phyloP scores from a whole-genome alignment of 2,888 invertebrate species.

The Tetragonula carbonaria region DNA sequence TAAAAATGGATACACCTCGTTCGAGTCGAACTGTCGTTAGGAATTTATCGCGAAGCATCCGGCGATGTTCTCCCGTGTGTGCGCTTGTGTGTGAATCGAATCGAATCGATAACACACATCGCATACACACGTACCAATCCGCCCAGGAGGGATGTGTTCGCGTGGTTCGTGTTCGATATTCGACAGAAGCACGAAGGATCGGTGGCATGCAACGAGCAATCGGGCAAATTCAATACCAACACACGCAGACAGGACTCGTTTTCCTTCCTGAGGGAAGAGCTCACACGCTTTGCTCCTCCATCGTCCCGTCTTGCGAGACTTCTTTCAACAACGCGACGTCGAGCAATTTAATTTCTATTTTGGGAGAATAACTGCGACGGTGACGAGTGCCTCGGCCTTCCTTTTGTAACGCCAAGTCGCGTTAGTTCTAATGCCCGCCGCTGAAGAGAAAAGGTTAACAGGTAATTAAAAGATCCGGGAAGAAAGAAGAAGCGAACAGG shows the following conservation, averaged over 20 bases:
- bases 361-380: background rate
- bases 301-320: background rate
- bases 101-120: constrained; percentile 8
- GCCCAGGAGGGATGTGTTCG: constrained; percentile 1
- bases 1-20: background rate
- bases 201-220: constrained; percentile 59
- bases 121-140: background rate
- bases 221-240: constrained; percentile 25
- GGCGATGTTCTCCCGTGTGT: background rate
- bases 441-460: background rate
- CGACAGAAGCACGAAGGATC: constrained; percentile 27
- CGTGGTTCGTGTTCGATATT: constrained; percentile 45
- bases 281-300: background rate
- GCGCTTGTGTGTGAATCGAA: background rate
- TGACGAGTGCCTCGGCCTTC: background rate
- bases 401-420: background rate
- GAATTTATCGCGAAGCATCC: background rate
- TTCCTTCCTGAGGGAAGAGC: background rate
- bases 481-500: background rate
- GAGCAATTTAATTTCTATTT: background rate
- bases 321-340: background rate
- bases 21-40: background rate
- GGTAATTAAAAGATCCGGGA: background rate
- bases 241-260: constrained; percentile 5
- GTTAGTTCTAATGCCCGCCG: background rate